Conservation (phyloP, 2,888 invertebrate genomes). For the Lithophane leautieri region DNA sequence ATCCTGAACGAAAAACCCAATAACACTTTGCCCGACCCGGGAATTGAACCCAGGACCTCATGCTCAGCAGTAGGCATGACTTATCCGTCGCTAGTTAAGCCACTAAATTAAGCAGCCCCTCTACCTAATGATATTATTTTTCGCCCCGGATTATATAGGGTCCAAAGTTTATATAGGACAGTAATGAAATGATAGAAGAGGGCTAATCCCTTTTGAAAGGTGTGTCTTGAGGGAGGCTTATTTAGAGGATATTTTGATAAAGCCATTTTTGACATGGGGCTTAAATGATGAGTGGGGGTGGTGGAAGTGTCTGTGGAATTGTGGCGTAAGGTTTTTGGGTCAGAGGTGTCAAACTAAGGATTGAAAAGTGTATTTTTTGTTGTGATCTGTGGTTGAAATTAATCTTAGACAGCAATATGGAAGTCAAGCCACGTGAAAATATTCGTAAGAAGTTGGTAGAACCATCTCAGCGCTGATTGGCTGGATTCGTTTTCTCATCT, state of each 20-base stretch:
- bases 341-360: neutral
- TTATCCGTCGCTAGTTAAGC: slow-evolving; percentile 2
- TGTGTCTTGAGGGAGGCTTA: slow-evolving; percentile 47
- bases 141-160: slow-evolving; percentile 31
- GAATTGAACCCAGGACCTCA: no score
- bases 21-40: no score
- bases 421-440: no score
- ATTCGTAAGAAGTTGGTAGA: no score
- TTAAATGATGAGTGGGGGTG: slow-evolving; percentile 39
- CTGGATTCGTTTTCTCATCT: no score
- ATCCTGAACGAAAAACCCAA: no score
- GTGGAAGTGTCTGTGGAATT: slow-evolving; percentile 23
- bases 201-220: slow-evolving; percentile 60
- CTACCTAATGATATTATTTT: slow-evolving; percentile 46
- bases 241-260: slow-evolving; percentile 49
- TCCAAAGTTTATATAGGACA: slow-evolving; percentile 39
- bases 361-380: neutral
- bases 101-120: slow-evolving; percentile 6
- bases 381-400: no score
- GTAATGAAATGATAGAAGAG: slow-evolving; percentile 58
- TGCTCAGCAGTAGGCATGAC: no score
- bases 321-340: slow-evolving; percentile 2
- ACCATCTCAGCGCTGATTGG: no score
- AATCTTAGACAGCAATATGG: no score
- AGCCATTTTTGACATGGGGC: slow-evolving; percentile 41